Conservation (phyloP, 2,888 invertebrate species). For the Hymenopus coronatus region DNA sequence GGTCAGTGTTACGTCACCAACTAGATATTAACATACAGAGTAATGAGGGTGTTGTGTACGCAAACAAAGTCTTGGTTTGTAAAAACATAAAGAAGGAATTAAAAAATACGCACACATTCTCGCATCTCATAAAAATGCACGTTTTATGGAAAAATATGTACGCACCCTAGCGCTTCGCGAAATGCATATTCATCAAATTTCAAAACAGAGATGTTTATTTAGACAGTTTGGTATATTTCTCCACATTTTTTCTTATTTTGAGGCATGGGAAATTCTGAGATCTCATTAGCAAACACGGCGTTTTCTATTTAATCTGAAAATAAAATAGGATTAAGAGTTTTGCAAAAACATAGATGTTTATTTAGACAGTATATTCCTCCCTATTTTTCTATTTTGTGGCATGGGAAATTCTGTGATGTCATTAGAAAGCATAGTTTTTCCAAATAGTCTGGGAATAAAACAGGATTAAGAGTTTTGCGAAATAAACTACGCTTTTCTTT, state of each 20-base stretch:
- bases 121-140: not conserved
- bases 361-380: not conserved
- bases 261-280: no score
- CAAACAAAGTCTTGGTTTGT: not conserved
- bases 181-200: not conserved
- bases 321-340: no score
- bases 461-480: no score
- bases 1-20: not conserved
- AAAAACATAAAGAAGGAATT: not conserved
- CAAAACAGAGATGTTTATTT: not conserved
- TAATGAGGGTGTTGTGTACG: not conserved
- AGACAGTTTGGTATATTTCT: not conserved
- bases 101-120: not conserved
- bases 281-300: no score
- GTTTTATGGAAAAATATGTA: not conserved
- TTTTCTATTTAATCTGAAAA: no score
- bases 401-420: no score
- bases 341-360: not conserved
- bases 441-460: no score
- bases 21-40: not conserved
- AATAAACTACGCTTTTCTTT: no score
- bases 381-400: not conserved
- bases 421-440: no score
- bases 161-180: not conserved
- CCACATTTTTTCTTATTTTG: not conserved